Conservation (phyloP, 2,113 vertebrate species). For the Scolopax mira region DNA sequence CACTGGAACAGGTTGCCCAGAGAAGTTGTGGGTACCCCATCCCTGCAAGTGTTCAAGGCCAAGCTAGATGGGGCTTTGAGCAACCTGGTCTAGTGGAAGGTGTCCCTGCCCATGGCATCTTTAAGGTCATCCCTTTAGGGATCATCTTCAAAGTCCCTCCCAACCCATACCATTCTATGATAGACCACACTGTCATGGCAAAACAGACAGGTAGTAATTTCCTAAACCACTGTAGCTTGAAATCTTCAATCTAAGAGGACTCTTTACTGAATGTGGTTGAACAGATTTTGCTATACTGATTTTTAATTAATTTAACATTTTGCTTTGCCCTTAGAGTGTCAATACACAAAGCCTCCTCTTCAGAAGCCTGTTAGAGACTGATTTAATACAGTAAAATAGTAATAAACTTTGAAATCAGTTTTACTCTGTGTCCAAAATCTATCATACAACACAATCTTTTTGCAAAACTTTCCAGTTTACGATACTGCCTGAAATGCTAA, state of each 20-base stretch:
- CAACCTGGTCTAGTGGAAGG: not conserved
- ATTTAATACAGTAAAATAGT: not conserved
- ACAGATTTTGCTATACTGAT: not conserved
- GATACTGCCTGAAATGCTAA: not conserved
- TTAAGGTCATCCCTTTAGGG: no score
- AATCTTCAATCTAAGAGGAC: not conserved
- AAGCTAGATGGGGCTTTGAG: no score
- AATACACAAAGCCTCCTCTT: not conserved
- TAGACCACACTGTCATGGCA: not conserved
- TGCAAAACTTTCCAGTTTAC: not conserved
- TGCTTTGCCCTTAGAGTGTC: not conserved
- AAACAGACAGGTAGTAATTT: not conserved
- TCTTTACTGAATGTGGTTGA: not conserved
- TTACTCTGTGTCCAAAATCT: not conserved
- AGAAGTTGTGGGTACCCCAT: not conserved
- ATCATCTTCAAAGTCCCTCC: not conserved
- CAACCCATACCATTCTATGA: not conserved
- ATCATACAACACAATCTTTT: not conserved
- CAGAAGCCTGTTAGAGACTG: not conserved
- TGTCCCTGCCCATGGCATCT: not conserved
- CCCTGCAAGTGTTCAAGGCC: not conserved
- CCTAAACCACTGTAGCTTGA: not conserved
- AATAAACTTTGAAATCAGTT: not conserved
- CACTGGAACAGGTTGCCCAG: not conserved
- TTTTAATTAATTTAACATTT: not conserved